Base-by-base conservation (phyloP, 2,113 vertebrate species). In the Microtus oregoni region DNA sequence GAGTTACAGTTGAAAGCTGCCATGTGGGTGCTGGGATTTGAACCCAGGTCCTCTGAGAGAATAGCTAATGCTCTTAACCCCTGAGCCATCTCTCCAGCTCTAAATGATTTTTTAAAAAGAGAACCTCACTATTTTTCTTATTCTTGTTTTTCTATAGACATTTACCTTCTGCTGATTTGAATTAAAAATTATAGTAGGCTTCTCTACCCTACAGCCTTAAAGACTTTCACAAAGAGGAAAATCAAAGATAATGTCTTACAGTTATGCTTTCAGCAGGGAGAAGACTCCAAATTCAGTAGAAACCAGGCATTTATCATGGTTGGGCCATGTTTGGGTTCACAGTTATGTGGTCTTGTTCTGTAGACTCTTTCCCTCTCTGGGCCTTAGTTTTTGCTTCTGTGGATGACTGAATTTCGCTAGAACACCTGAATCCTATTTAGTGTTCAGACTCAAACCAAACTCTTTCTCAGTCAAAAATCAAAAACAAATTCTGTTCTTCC, bases 401-500 rank as follows among this genome's bases (percentile, higher is more conserved):
- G 38, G 47, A 38, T 96, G 89, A 67, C 55, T 35, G 41, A 94
- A 75, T 78, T 82, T 19, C 19, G 68, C 47, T 15, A 93, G 4
- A 81, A 93, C n/a, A 94, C 32, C 76, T 63, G 12, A 83, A 14
- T 89, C 82, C 55, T 19, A 70, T 89, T 50, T 90, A n/a, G 55
- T 90, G 68, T 24, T 94, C 73, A 92, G 35, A 83, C 88, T 96
- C 75, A 86, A 90, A 78, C 61, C 93, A 81, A 79, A 50, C 86
- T 75, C 12, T 61, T 90, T 72, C 58, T 96, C 75, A 67, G 67
- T 82, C 72, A 7, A 38, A 89, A 90, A 78, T 79, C 55, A 78
- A 94, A 91, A 38, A 92, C 92, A 81, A 50, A 68, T 47, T 90
- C 11, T 79, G 58, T 89, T 92, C 83, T 88, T 96, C 30, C 82